Percentiles rank a stretch among this genome's conserved stretches.
Evolutionary conservation across 2,113 vertebrate genomes (phyloP).

Genomic region (Phyllostomus hastatus): DNA sequence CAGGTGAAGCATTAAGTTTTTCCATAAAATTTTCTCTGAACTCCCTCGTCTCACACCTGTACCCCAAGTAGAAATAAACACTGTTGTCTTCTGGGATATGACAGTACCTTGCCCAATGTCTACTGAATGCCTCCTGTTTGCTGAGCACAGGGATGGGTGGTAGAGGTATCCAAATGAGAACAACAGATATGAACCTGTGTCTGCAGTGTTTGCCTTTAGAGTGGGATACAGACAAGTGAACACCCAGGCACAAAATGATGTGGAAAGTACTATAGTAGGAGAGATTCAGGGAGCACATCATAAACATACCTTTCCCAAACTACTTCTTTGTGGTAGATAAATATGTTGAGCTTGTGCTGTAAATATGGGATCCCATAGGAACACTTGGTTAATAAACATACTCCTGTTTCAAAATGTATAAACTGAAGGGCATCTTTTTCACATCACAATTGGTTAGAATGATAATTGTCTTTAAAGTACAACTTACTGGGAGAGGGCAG

Average conservation of each 20-base stretch:
- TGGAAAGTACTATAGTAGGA: background rate
- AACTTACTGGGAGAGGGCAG: background rate
- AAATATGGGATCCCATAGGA: background rate
- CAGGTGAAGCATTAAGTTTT: background rate
- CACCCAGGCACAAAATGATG: background rate
- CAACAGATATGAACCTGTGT: background rate
- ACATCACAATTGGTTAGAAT: background rate
- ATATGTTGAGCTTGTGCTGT: background rate
- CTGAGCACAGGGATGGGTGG: background rate
- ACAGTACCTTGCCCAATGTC: background rate
- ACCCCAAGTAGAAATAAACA: background rate
- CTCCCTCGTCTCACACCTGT: background rate
- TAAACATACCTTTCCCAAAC: background rate
- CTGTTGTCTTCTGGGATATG: background rate
- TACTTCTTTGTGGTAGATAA: background rate
- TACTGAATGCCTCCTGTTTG: background rate
- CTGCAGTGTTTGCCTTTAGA: background rate
- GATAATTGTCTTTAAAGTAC: conserved; percentile 4
- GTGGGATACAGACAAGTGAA: background rate
- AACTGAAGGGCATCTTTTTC: background rate
- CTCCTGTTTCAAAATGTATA: background rate
- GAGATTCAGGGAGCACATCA: background rate
- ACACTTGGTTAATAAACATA: background rate
- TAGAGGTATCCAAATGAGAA: background rate
- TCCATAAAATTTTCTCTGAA: background rate